phyloP scores from a whole-genome alignment of 2,113 vertebrate genomes.

The Oxyura jamaicensis region DNA sequence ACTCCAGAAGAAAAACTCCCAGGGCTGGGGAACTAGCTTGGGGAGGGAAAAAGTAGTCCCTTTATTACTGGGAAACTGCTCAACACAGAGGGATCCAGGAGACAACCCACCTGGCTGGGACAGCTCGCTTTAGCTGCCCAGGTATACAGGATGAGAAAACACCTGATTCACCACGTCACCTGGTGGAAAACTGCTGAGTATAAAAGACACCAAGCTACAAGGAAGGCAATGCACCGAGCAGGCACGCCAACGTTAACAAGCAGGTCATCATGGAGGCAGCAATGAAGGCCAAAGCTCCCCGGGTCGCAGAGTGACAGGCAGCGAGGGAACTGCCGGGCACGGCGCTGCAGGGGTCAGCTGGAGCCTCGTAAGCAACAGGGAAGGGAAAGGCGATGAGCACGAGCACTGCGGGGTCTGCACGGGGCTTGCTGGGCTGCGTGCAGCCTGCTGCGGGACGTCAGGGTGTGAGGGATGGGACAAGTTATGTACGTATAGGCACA shows the following conservation, averaged over 20 bases:
- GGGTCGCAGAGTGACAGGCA: accelerated
- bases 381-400: accelerated
- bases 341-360: accelerated
- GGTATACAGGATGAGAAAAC: accelerated
- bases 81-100: background rate
- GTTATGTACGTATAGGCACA: too few species aligned
- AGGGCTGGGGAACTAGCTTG: background rate
- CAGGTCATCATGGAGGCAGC: background rate
- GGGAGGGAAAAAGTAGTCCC: background rate
- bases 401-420: accelerated
- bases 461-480: background rate
- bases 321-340: accelerated
- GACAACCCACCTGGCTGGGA: accelerated
- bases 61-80: background rate
- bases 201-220: background rate
- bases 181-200: too few species aligned
- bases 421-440: background rate
- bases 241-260: background rate
- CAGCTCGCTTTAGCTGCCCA: accelerated
- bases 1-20: background rate
- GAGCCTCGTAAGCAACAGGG: accelerated
- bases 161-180: accelerated
- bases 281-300: accelerated
- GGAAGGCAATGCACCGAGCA: accelerated
- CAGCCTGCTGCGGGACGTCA: too few species aligned